A percentile compares a stretch with the other conserved stretches of the same genome.
These are phyloP conservation scores for Odontocerum albicorne DNA, from an alignment of 2,888 invertebrate species.

Conservation along the genomic window DNA sequence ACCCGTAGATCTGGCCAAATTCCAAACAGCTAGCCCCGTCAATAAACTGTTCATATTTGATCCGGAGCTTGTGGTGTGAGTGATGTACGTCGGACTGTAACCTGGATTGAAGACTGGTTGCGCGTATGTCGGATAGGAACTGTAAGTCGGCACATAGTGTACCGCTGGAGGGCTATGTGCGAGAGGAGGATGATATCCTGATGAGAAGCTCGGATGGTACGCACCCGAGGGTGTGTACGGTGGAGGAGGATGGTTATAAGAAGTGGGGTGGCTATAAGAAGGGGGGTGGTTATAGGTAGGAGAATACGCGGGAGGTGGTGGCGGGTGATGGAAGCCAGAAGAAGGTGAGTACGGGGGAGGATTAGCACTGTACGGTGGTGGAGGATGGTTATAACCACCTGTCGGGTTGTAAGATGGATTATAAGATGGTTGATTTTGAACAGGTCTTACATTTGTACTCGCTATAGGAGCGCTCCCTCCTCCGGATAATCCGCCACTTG, in stretches of 20 bases:
- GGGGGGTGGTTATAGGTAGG: no score
- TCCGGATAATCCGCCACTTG: constrained; percentile 24
- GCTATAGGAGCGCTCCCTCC: constrained; percentile 8
- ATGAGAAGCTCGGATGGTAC: no score
- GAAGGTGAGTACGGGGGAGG: neutral
- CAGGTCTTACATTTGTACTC: neutral
- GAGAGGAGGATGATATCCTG: constrained; percentile 6
- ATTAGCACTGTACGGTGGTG: constrained; percentile 11
- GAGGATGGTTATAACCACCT: constrained; percentile 2
- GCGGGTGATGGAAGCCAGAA: neutral
- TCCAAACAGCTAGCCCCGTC: constrained; percentile 26
- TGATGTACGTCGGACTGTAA: constrained; percentile 19
- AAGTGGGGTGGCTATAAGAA: no score
- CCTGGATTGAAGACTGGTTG: constrained; percentile 1
- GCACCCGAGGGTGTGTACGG: no score
- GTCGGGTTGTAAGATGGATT: constrained; percentile 4
- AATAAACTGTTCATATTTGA: constrained; percentile 19
- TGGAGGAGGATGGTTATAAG: no score
- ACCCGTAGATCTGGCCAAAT: constrained; percentile 23
- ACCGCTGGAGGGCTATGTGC: constrained; percentile 42
- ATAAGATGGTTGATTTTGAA: constrained; percentile 10
- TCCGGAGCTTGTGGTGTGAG: constrained; percentile 13
- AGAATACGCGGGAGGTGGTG: neutral
- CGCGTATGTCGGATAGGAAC: neutral
- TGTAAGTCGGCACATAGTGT: constrained; percentile 7